Base-by-base conservation (phyloP, 2,797 vertebrate species). In the Morus bassanus region DNA sequence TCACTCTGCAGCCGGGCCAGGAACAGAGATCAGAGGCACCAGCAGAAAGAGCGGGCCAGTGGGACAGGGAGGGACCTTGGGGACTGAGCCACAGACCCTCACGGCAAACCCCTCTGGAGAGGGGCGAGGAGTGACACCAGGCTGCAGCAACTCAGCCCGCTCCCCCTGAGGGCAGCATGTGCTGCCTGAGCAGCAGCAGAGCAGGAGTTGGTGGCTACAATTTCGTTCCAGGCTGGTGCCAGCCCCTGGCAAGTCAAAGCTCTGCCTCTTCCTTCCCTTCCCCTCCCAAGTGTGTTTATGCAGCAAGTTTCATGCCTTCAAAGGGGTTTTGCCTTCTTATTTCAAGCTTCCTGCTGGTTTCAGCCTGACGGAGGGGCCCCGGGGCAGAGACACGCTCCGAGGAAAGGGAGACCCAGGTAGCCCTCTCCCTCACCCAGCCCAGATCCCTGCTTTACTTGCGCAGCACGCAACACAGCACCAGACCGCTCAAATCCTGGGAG, bases 331-430 rank as follows among this genome's bases (percentile, higher is more conserved):
- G 70, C 75, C 25, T 18, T 15, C 74, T 59, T 37, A 39, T 65
- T 65, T 80, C 43, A 61, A 41, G 46, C 37, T 14, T 59, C 43
- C 39, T 31, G 18, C 39, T 30, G 37, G 28, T 60, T 72, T 72
- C 1, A 0, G n/a, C 63, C 28, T 24, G 27, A 45, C 0, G 1
- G 33, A 68, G 33, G 13, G 16, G 18, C 81, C 48, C 50, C 0
- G 2, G 56, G 23, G 35, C n/a, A 69, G 23, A 63, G 22, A 33
- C 3, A 0, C 2, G 17, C 27, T 39, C 43, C 48, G 18, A 14
- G 45, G 25, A 76, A 17, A 65, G 25, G 9, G 27, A 50, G 39
- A 50, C 21, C 25, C 19, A 3, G 6, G 63, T 56, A 65, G 46
- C 43, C 6, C 6, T 21, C 24, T 64, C 45, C 13, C 43, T 33